A percentile compares a stretch with the other conserved stretches of the same genome.
Evolutionary conservation across 2,113 vertebrate species (phyloP).

Genomic region (Crocuta crocuta): DNA sequence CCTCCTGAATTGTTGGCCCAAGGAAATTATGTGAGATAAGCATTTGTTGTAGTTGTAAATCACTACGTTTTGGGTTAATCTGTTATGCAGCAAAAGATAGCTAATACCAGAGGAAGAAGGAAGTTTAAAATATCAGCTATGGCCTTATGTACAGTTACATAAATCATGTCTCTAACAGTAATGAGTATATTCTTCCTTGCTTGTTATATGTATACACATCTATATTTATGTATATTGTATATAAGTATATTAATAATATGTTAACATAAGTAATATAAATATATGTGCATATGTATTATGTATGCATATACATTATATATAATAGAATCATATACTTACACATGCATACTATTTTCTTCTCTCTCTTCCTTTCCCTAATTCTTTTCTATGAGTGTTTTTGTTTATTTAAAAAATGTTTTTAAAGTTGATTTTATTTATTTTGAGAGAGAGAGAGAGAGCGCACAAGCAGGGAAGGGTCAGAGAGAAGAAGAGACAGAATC

Average conservation of each 20-base stretch:
- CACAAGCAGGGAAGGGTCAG: no score
- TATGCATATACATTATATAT: neutral
- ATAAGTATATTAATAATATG: neutral
- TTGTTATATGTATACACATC: neutral
- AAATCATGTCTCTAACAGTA: neutral
- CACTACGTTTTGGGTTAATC: neutral
- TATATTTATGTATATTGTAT: neutral
- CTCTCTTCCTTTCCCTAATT: neutral
- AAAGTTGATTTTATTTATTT: no score
- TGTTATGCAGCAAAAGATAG: neutral
- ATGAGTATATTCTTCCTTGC: neutral
- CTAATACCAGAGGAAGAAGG: neutral
- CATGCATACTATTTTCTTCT: neutral
- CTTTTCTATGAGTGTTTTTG: neutral
- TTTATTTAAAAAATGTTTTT: neutral
- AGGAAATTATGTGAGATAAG: neutral
- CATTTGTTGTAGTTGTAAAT: neutral
- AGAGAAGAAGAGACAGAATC: no score
- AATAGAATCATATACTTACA: neutral
- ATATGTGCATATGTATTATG: neutral
- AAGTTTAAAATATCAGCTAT: neutral
- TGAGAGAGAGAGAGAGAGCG: no score
- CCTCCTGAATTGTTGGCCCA: neutral
- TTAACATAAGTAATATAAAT: neutral
- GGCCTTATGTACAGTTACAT: neutral